Percentiles rank a stretch among this genome's conserved stretches.
These are phyloP conservation scores for Megaceryle alcyon DNA, from an alignment of 2,797 vertebrate genomes.

Conservation along the genomic window DNA sequence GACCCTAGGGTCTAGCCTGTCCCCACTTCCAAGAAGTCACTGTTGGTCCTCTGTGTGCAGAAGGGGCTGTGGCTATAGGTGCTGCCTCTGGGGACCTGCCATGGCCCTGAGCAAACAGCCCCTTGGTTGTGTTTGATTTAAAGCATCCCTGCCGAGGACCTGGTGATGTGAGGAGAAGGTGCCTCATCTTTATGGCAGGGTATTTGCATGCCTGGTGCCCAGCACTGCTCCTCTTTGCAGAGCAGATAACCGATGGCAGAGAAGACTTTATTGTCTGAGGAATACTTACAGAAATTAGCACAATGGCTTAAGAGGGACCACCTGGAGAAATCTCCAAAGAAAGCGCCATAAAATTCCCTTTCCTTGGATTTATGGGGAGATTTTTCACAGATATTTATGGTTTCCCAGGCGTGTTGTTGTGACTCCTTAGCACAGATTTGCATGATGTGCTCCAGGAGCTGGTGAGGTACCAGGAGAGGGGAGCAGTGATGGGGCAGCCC, in stretches of 20 bases:
- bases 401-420: slow-evolving; percentile 10
- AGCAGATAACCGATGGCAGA: neutral
- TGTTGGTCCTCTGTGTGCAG: accelerated
- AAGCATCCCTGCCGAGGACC: neutral
- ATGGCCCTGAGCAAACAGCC: accelerated
- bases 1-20: neutral
- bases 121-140: neutral
- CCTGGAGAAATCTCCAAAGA: slow-evolving; percentile 56
- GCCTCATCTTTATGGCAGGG: slow-evolving; percentile 32
- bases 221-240: slow-evolving; percentile 9
- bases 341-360: slow-evolving; percentile 42
- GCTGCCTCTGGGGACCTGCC: accelerated
- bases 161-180: neutral
- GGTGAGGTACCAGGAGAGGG: neutral
- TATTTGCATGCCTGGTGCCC: neutral
- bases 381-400: slow-evolving; percentile 62
- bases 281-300: slow-evolving; percentile 63
- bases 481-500: neutral
- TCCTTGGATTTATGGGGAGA: slow-evolving; percentile 40
- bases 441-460: neutral
- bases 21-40: neutral
- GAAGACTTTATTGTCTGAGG: slow-evolving; percentile 48
- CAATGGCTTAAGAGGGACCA: slow-evolving; percentile 59
- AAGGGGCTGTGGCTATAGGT: accelerated
- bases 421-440: slow-evolving; percentile 29